Evolutionary conservation across 1,140 invertebrate genomes (phyloP).

Genomic region (Tetramorium simillimum): DNA sequence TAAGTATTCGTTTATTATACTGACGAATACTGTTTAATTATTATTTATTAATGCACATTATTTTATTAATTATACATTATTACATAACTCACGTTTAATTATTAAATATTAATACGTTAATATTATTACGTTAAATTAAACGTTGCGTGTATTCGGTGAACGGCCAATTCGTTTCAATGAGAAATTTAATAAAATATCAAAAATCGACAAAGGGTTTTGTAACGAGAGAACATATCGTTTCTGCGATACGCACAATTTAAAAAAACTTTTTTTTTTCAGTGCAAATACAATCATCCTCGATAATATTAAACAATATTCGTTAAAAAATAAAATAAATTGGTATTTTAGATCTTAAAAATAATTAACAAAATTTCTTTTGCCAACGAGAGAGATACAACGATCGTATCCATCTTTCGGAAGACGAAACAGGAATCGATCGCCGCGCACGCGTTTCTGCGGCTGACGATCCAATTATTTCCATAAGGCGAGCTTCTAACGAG

Average conservation of each 20-base stretch:
- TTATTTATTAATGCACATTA: background rate
- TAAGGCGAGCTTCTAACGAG: conserved; percentile 67
- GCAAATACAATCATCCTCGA: background rate
- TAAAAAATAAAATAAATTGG: background rate
- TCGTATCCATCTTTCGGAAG: background rate
- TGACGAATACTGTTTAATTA: background rate
- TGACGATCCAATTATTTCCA: conserved; percentile 71
- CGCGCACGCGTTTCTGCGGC: conserved; percentile 36
- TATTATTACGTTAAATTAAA: conserved; percentile 7
- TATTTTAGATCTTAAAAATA: background rate
- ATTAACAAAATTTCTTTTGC: background rate
- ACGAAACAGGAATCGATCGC: conserved; percentile 22
- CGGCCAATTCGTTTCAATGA: background rate
- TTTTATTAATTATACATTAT: conserved; percentile 1
- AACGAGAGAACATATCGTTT: background rate
- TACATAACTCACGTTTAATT: background rate
- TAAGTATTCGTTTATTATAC: background rate
- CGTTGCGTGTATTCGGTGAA: background rate
- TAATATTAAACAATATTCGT: background rate
- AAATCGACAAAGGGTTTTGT: background rate
- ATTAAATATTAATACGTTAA: conserved; percentile 11
- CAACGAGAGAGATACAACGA: background rate
- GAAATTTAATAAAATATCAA: background rate
- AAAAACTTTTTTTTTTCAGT: background rate
- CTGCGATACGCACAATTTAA: background rate